Evolutionary conservation across 2,888 invertebrate species (phyloP), one percentile per base, ranked within the genome.

Genomic region (Agrypnus murinus): DNA sequence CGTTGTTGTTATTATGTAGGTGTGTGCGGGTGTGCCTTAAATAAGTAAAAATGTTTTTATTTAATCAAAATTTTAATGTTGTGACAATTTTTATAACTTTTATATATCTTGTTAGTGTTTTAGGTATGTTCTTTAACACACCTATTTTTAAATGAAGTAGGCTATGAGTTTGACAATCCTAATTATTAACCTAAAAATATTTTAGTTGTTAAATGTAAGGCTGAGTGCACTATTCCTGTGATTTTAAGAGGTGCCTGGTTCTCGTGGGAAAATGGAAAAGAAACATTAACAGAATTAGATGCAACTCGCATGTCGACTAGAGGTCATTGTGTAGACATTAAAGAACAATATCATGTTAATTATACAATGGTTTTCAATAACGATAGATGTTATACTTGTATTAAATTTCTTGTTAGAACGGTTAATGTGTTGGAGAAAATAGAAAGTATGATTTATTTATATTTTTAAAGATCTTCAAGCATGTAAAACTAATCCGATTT

Each of bases 231-330:
- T 25, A 94, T 96, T 81, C 96, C 96, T 31, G 82, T 90, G 74
- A 91, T 94, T 50, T 85, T 97, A 57, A 89, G 95, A 79, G 96
- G 96, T 70, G 90, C 94, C 34, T 97, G 97, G 97, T 97, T 95
- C 86, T 96, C 95, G 1, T 93, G 95, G 89, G 96, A 97, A 88
- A 92, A 91, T 86, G 95, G 95, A 8, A 88, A 89, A 78, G 94
- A 95, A 79, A 95, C 95, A 0, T 87, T 92, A 53, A 96, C 95
- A 0, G 92, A 93, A 81, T 91, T 97, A 62, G 93, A 96, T 86
- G 92, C 92, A 0, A 91, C 90, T 69, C 89, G 90, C 45, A 95
- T 96, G 94, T 90, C 92, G 7, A 88, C 88, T 76, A 89, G 91
- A 81, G 95, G 95, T 48, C 85, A 86, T 68, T 95, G 95, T 82